These are phyloP conservation scores for Proisotoma minuta DNA, from an alignment of 2,888 invertebrate genomes.

Conservation along the genomic window DNA sequence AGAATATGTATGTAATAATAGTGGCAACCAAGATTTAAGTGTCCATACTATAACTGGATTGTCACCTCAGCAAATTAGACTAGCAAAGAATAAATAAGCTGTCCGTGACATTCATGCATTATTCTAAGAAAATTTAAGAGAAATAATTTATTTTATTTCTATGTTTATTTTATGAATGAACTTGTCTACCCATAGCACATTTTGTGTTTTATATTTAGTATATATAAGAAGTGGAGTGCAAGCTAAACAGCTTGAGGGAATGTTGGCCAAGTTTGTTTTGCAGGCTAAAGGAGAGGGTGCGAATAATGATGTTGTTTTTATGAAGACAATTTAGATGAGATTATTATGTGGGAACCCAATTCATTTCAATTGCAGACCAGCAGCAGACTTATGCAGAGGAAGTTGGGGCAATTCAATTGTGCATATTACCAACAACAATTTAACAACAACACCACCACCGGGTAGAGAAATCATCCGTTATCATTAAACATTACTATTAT, in stretches of 20 bases:
- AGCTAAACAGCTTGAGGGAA: not conserved
- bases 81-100: not conserved
- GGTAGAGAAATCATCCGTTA: not conserved
- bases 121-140: not conserved
- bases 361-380: conserved; percentile 13
- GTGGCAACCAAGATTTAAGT: not conserved
- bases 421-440: not conserved
- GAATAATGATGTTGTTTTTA: conserved; percentile 16
- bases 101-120: conserved; percentile 7
- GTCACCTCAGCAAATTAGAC: too few species aligned
- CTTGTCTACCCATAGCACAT: too few species aligned
- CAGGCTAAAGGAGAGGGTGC: not conserved
- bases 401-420: not conserved
- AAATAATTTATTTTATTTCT: conserved; percentile 4
- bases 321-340: conserved; percentile 11
- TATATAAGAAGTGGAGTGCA: not conserved
- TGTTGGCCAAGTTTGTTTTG: not conserved
- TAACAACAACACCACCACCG: not conserved
- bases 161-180: conserved; percentile 4
- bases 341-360: conserved; percentile 11
- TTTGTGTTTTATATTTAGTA: not conserved
- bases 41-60: not conserved
- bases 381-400: not conserved
- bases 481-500: conserved; percentile 6
- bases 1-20: not conserved